Conservation (phyloP, 2,113 vertebrate genomes). For the Ellobius talpinus region DNA sequence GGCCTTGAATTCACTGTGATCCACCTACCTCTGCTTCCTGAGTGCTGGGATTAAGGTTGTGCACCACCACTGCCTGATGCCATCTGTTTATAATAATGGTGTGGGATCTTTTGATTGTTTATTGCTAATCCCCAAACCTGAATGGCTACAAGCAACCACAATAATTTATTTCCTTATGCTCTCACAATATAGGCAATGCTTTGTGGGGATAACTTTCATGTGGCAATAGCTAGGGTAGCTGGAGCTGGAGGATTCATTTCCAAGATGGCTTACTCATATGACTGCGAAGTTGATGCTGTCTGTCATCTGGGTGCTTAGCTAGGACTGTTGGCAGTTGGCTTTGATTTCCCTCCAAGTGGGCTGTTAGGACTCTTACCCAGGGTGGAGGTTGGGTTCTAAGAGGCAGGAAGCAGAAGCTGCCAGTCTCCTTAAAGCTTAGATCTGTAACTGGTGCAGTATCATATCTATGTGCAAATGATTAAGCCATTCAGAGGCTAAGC, state of each 20-base stretch:
- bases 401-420: constrained; percentile 56
- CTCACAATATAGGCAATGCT: constrained; percentile 3
- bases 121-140: neutral
- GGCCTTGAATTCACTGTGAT: neutral
- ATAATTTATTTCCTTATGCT: neutral
- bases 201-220: neutral
- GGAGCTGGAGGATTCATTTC: constrained; percentile 9
- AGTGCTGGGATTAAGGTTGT: neutral
- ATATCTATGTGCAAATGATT: constrained; percentile 19
- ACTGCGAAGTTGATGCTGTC: constrained; percentile 42
- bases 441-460: constrained; percentile 22
- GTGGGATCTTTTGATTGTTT: constrained; percentile 45
- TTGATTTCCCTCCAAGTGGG: constrained; percentile 62
- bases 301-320: constrained; percentile 31
- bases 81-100: constrained; percentile 40
- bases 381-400: constrained; percentile 46
- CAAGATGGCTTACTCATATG: constrained; percentile 58
- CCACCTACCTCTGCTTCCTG: neutral
- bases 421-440: constrained; percentile 35
- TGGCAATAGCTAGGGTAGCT: neutral
- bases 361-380: constrained; percentile 58
- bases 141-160: neutral
- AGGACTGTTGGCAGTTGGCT: neutral
- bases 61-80: neutral
- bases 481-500: constrained; percentile 21